phyloP scores from a whole-genome alignment of 2,888 invertebrate species.

The Drosophila ustulata region DNA sequence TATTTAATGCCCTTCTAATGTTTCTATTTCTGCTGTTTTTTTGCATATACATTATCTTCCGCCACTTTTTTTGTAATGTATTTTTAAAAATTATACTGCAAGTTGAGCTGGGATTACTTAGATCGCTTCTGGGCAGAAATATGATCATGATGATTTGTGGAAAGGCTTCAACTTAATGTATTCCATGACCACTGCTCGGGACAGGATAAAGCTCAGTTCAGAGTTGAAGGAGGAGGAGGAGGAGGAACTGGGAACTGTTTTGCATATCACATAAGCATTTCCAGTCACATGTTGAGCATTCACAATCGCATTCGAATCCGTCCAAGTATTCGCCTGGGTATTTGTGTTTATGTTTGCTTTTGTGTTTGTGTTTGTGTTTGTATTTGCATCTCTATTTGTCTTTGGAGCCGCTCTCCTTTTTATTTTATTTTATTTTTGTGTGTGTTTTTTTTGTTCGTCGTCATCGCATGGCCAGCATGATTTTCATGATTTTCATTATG shows the following conservation, averaged over 20 bases:
- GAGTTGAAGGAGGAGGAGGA: not conserved
- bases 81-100: no score
- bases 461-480: constrained; percentile 34
- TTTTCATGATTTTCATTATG: constrained; percentile 49
- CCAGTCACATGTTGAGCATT: constrained; percentile 36
- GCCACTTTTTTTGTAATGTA: no score
- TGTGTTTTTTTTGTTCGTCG: constrained; percentile 28
- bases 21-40: no score
- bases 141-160: no score
- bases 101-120: no score
- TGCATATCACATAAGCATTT: constrained; percentile 43
- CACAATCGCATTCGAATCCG: not conserved
- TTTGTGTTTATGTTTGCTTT: not conserved
- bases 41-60: no score
- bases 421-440: not conserved
- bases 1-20: no score
- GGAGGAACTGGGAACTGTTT: constrained; percentile 12
- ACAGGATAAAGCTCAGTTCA: not conserved
- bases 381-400: constrained; percentile 34
- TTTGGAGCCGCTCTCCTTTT: constrained; percentile 25
- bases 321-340: not conserved
- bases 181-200: constrained; percentile 9
- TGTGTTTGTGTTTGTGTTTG: not conserved
- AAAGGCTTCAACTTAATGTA: no score
- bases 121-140: no score